Conservation (phyloP, 2,797 vertebrate species). For the Microcaecilia unicolor region DNA sequence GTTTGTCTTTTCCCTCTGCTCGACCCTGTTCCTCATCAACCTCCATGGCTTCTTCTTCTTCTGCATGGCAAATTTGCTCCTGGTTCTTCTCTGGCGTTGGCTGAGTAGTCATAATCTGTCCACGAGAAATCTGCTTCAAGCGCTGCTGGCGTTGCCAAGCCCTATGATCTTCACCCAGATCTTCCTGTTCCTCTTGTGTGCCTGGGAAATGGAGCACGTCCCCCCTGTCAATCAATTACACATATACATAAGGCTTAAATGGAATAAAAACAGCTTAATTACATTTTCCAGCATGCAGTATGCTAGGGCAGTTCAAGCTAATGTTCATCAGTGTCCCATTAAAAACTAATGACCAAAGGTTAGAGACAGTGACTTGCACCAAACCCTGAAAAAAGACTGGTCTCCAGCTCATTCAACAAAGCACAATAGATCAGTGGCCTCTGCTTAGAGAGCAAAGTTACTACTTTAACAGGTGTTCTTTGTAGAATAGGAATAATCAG, state of each 20-base stretch:
- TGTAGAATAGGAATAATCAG: no score
- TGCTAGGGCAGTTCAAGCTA: no score
- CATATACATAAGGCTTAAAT: not conserved
- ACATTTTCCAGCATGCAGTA: no score
- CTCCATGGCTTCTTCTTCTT: slow-evolving; percentile 28
- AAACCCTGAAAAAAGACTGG: no score
- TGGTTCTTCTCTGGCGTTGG: slow-evolving; percentile 6
- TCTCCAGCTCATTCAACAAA: no score
- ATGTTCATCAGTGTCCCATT: no score
- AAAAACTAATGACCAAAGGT: no score
- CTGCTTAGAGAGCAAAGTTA: no score
- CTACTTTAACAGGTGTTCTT: no score
- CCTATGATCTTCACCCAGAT: slow-evolving; percentile 9
- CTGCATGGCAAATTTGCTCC: slow-evolving; percentile 1
- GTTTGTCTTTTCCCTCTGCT: slow-evolving; percentile 3
- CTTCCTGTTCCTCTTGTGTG: slow-evolving; percentile 33
- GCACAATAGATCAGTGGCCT: no score
- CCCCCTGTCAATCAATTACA: slow-evolving; percentile 52
- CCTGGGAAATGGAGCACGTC: slow-evolving; percentile 51
- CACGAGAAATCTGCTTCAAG: slow-evolving; percentile 34
- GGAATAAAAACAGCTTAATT: no score
- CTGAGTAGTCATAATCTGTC: slow-evolving; percentile 2
- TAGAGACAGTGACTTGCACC: no score
- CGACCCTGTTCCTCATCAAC: slow-evolving; percentile 4
- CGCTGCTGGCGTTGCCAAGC: slow-evolving; percentile 22